phyloP scores from a whole-genome alignment of 2,888 invertebrate species.

The Adelognathus sp. region DNA sequence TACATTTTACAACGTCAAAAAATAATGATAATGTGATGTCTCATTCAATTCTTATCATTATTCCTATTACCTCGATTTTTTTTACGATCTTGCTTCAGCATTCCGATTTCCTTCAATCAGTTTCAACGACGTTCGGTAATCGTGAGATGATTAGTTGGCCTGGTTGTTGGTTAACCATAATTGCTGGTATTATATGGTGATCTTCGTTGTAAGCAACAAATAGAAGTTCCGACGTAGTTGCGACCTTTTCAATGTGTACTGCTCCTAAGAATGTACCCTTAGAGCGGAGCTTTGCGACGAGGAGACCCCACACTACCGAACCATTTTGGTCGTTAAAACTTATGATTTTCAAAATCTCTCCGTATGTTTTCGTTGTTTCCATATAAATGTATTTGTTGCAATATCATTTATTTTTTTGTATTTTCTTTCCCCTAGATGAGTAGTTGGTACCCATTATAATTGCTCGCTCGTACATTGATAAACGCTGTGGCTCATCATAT shows the following conservation, averaged over 20 bases:
- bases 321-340: not conserved
- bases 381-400: constrained; percentile 7
- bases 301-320: not conserved
- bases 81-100: too few species aligned
- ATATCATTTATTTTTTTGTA: not conserved
- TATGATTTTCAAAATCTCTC: not conserved
- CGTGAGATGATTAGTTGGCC: not conserved
- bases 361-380: not conserved
- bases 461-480: not conserved
- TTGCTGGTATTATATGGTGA: not conserved
- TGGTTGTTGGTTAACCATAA: not conserved
- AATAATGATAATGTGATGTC: too few species aligned
- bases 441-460: constrained; percentile 14
- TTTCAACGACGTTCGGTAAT: not conserved
- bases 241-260: not conserved
- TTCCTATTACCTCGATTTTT: too few species aligned
- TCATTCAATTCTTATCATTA: too few species aligned
- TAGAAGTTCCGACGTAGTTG: not conserved
- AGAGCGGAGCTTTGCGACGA: not conserved
- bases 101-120: not conserved
- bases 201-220: constrained; percentile 4
- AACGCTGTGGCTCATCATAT: not conserved
- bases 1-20: too few species aligned
- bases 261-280: not conserved
- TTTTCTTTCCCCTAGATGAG: not conserved